phyloP scores from a whole-genome alignment of 23 tunicate genomes.

The Trididemnum clinides region DNA sequence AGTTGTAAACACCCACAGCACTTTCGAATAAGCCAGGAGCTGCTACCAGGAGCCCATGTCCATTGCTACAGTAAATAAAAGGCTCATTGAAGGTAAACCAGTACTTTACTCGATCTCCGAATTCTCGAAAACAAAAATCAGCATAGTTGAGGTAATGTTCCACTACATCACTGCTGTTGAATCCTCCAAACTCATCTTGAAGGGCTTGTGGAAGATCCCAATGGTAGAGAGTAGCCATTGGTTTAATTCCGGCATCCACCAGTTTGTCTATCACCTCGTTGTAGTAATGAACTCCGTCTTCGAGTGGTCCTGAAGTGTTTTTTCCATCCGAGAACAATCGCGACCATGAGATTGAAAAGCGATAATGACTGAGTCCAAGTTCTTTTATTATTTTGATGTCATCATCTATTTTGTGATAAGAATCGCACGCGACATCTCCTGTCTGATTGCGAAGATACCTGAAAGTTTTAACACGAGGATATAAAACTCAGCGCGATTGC shows the following conservation, averaged over 20 bases:
- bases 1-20: slow-evolving; percentile 76
- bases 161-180: slow-evolving; percentile 66
- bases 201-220: slow-evolving; percentile 91
- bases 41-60: slow-evolving; percentile 80
- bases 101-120: slow-evolving; percentile 94
- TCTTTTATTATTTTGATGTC: slow-evolving; percentile 78
- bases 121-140: slow-evolving; percentile 52
- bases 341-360: slow-evolving; percentile 95
- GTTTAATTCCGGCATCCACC: slow-evolving; percentile 61
- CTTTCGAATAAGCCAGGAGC: slow-evolving; percentile 82
- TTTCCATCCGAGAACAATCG: slow-evolving; percentile 86
- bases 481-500: no score
- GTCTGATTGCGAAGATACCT: slow-evolving; percentile 75
- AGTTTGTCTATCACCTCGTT: slow-evolving; percentile 78
- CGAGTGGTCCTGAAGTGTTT: slow-evolving; percentile 48
- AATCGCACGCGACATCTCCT: slow-evolving; percentile 92
- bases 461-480: no score
- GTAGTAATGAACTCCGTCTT: slow-evolving; percentile 72
- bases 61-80: slow-evolving; percentile 68
- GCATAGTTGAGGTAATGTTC: slow-evolving; percentile 80
- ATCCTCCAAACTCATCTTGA: slow-evolving; percentile 91
- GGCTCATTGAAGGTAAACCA: slow-evolving; percentile 99
- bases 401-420: slow-evolving; percentile 71
- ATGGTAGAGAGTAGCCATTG: slow-evolving; percentile 93
- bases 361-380: slow-evolving; percentile 77